Base-by-base conservation (phyloP, 2,888 invertebrate genomes). In the Phaedon cochleariae region DNA sequence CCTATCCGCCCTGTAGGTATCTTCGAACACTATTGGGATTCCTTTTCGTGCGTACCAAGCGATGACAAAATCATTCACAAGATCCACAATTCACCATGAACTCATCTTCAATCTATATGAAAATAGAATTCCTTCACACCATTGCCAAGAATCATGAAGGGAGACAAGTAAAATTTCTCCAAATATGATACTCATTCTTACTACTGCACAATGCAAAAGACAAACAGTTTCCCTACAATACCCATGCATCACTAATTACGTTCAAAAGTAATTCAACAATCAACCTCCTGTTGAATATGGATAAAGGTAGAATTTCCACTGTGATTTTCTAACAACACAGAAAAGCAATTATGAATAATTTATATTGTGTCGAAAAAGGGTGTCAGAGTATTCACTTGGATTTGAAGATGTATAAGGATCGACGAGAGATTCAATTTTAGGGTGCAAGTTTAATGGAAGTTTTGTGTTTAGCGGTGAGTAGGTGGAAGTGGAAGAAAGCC, bases 301-400 rank as follows among this genome's bases (percentile, higher is more conserved):
- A 15, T 12, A 15, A 12, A 4, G 54, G 53, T 15, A n/a, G 55
- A 53, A 26, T 53, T 53, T 31, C 34, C 53, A 61, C 61, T 54
- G 26, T 46, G 45, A 53, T 54, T 53, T 46, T 45, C 53, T n/a
- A 61, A 54, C 49, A 54, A 46, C 57, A 61, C 61, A 60, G 48
- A 61, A 65, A 65, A 41, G 49, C 65, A 65, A 65, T 65, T 61
- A 65, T 55, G 57, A 57, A 46, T 57, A 61, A 65, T 61, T 65
- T 57, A 61, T 65, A 61, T 57, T 60, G 64, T 61, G 61, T 59
- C 55, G 48, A 31, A 49, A 58, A 60, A 61, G 61, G 65, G 22
- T 45, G 21, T 21, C 21, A n/a, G 31, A 18, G 41, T 45, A 57
- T 57, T 57, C 21, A 22, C 21, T 31, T 22, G 34, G 29, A 26